Percentiles rank a stretch among this genome's conserved stretches.
These are phyloP conservation scores for Spicauda simplicius DNA, from an alignment of 2,888 invertebrate species.

Conservation along the genomic window DNA sequence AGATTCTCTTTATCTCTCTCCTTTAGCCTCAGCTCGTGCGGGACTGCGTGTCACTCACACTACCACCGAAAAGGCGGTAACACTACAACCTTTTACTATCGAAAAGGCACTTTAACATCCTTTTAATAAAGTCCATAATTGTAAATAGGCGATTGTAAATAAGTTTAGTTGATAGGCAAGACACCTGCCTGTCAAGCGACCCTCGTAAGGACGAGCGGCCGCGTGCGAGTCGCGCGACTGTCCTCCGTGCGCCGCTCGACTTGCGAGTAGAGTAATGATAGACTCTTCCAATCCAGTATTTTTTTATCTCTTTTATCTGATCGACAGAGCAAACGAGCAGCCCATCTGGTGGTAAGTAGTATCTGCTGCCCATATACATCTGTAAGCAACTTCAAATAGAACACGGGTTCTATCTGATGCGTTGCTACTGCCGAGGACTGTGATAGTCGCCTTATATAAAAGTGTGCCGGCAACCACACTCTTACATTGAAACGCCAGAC, in stretches of 20 bases:
- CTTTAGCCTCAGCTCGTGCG: constrained; percentile 10
- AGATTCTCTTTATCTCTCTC: too few relatives aligned
- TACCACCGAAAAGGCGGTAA: background rate
- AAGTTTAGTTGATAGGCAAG: background rate
- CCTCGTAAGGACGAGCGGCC: constrained; percentile 9
- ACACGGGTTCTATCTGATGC: too few relatives aligned
- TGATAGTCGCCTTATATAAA: too few relatives aligned
- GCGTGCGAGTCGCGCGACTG: constrained; percentile 13
- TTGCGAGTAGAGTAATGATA: constrained; percentile 15
- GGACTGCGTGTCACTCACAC: background rate
- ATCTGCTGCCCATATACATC: too few relatives aligned
- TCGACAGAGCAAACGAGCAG: too few relatives aligned
- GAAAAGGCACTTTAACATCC: background rate
- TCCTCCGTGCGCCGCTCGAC: constrained; percentile 8
- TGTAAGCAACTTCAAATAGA: too few relatives aligned
- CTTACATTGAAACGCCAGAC: too few relatives aligned
- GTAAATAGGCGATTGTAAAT: background rate
- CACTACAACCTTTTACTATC: background rate
- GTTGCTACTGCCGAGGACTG: too few relatives aligned
- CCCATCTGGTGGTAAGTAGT: too few relatives aligned
- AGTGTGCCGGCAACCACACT: too few relatives aligned
- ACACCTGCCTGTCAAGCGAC: constrained; percentile 26
- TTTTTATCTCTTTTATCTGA: too few relatives aligned
- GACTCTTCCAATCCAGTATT: background rate
- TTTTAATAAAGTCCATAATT: background rate